Evolutionary conservation across 2,797 vertebrate genomes (phyloP).

Genomic region (Hippopotamyrus pictus): DNA sequence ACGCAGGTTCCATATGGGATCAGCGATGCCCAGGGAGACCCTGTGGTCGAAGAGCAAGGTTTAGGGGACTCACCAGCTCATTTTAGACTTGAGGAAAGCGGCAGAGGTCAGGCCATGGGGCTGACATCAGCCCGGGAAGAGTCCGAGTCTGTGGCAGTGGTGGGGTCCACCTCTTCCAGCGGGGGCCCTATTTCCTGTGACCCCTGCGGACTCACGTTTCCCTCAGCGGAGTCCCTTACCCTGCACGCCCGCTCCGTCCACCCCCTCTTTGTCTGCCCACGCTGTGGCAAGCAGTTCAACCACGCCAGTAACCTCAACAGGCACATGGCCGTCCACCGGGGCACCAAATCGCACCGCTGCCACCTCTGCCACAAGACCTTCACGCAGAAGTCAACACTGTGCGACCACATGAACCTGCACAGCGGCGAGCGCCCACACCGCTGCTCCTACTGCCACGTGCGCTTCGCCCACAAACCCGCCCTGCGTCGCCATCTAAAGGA

Average conservation of each 20-base stretch:
- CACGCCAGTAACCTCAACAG: constrained; percentile 85
- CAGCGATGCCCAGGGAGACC: constrained; percentile 44
- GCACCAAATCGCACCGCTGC: constrained; percentile 81
- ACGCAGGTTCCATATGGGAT: constrained; percentile 62
- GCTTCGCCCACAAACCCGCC: constrained; percentile 91
- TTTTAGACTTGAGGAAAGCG: constrained; percentile 44
- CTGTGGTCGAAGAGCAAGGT: constrained; percentile 33
- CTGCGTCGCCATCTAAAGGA: constrained; percentile 88
- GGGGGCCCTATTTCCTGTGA: constrained; percentile 71
- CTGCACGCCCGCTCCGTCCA: constrained; percentile 80
- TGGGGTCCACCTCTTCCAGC: constrained; percentile 67
- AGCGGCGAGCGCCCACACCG: constrained; percentile 83
- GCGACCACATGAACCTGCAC: constrained; percentile 95
- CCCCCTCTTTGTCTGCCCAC: constrained; percentile 83
- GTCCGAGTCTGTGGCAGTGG: constrained; percentile 63
- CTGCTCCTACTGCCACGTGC: constrained; percentile 85
- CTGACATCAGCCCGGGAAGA: constrained; percentile 44
- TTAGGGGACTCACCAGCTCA: constrained; percentile 39
- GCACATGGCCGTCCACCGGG: constrained; percentile 86
- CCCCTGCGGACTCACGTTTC: constrained; percentile 81
- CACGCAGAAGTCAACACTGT: constrained; percentile 89
- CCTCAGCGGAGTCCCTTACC: constrained; percentile 76
- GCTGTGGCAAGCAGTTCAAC: constrained; percentile 89
- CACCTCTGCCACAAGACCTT: constrained; percentile 88
- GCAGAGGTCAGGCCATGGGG: constrained; percentile 48